phyloP scores from a whole-genome alignment of 2,113 vertebrate genomes.

The Speoplatyrhinus poulsoni region DNA sequence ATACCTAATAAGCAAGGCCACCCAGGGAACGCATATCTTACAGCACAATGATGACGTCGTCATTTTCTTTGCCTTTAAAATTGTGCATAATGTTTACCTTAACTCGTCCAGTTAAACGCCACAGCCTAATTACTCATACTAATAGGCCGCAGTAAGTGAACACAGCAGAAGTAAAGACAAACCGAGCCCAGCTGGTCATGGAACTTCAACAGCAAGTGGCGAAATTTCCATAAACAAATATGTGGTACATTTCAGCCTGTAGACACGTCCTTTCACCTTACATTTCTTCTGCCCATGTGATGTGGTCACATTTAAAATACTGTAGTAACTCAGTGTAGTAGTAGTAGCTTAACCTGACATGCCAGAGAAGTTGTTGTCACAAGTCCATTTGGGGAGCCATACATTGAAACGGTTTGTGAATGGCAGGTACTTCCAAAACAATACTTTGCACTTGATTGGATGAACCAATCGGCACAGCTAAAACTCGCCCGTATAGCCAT shows the following conservation, averaged over 20 bases:
- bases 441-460: too few species aligned
- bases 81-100: background rate
- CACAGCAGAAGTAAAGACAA: background rate
- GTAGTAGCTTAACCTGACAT: too few species aligned
- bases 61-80: background rate
- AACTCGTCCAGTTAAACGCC: background rate
- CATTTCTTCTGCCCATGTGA: background rate
- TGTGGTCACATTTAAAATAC: background rate
- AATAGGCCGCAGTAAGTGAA: background rate
- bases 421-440: too few species aligned
- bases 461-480: too few species aligned
- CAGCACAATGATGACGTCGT: background rate
- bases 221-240: constrained; percentile 11
- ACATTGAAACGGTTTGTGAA: too few species aligned
- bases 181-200: background rate
- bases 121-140: background rate
- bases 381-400: too few species aligned
- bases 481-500: too few species aligned
- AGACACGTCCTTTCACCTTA: constrained; percentile 3
- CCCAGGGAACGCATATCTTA: constrained; percentile 34
- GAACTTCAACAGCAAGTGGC: background rate
- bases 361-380: too few species aligned
- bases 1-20: constrained; percentile 23
- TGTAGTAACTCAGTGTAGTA: background rate
- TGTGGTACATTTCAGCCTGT: background rate